Percentiles rank a stretch among this genome's conserved stretches.
phyloP scores from a whole-genome alignment of 2,888 invertebrate genomes.

The Drosophila buzzatii region DNA sequence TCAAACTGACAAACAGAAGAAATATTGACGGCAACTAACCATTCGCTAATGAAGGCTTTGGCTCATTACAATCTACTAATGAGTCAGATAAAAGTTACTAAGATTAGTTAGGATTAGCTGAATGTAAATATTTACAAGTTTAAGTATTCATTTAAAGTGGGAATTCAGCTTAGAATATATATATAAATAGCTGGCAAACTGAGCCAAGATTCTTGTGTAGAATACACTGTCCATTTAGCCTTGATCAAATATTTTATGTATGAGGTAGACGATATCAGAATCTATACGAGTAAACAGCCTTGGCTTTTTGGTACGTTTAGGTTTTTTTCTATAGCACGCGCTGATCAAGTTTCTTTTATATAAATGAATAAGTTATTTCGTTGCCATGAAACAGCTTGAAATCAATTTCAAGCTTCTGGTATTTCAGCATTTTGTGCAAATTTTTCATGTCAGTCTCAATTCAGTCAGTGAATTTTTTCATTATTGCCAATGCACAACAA shows the following conservation, averaged over 20 bases:
- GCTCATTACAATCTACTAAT: conserved; percentile 14
- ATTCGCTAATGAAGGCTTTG: neutral
- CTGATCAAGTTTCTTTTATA: neutral
- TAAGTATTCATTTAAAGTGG: neutral
- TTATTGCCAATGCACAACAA: no score
- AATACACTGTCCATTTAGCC: neutral
- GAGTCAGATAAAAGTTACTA: no score
- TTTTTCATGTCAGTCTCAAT: neutral
- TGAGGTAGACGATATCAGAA: neutral
- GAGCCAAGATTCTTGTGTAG: neutral
- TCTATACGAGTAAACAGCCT: neutral
- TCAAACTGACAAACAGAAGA: neutral
- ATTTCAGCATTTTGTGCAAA: neutral
- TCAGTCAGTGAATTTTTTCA: neutral
- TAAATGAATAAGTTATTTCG: neutral
- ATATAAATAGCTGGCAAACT: neutral
- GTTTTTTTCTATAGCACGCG: neutral
- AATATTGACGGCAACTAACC: neutral
- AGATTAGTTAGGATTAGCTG: neutral
- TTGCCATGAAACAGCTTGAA: conserved; percentile 1
- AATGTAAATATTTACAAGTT: neutral
- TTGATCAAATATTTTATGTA: neutral
- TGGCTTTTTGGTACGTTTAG: neutral
- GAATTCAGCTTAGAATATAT: neutral
- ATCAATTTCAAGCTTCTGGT: conserved; percentile 1